Conservation (phyloP, 64 coral and sea anemone species). For the Actinia tenebrosa region DNA sequence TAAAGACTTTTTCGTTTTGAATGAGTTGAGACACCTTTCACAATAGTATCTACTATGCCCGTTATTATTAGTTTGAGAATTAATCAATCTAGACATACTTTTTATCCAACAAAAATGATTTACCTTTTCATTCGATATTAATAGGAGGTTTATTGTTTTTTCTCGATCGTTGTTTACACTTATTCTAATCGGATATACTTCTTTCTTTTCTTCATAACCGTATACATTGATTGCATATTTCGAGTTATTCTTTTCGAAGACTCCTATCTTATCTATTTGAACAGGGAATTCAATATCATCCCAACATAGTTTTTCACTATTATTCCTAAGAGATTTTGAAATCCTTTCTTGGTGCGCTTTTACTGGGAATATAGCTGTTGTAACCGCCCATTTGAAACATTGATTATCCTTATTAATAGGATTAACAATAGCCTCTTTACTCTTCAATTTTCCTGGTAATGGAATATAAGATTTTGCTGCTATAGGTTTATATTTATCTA, state of each 20-base stretch:
- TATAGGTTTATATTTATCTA: no score
- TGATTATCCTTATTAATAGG: not conserved
- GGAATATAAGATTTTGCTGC: not conserved
- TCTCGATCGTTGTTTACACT: no score
- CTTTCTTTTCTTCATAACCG: no score
- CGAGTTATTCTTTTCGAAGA: no score
- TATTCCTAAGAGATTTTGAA: not conserved
- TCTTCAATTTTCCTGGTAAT: not conserved
- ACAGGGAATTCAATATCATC: conserved; percentile 4
- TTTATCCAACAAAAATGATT: conserved; percentile 20
- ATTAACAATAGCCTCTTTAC: not conserved
- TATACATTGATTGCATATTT: no score
- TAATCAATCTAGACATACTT: not conserved
- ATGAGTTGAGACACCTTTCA: not conserved
- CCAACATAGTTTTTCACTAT: not conserved
- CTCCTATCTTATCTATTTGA: not conserved
- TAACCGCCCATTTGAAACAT: conserved; percentile 23
- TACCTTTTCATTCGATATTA: conserved; percentile 14
- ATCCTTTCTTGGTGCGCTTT: not conserved
- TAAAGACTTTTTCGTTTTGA: not conserved
- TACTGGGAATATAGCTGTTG: not conserved
- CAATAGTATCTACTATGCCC: not conserved
- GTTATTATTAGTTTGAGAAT: not conserved
- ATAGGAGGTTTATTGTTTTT: no score
- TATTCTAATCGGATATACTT: no score